Base-by-base conservation (phyloP, 2,797 vertebrate species). In the Aldrovandia affinis region DNA sequence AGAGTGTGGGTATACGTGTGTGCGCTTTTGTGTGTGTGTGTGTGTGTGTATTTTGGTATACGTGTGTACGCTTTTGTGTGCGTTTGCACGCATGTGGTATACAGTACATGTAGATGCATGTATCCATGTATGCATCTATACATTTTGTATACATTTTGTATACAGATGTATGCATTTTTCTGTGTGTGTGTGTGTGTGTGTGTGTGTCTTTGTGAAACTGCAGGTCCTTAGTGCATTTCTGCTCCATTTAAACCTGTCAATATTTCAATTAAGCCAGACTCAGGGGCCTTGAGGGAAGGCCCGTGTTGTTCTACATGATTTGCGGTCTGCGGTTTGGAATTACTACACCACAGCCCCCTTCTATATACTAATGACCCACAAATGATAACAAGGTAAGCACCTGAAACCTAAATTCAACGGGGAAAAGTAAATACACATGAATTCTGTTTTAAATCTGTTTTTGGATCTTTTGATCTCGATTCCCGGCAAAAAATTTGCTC, bases 221-320 rank as follows among this genome's bases (percentile, higher is more conserved):
- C 28, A 55, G 61, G 14, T 54, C 44, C 68, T 36, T 47, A 42
- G 61, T 63, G 57, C 85, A 87, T 92, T 92, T 93, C 92, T 91
- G 91, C 91, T 93, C 94, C 93, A 91, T 92, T 93, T 93, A 88
- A 90, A 90, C 61, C 81, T 0, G 3, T 91, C 92, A 92, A 87
- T 90, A 90, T 87, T 84, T 92, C 92, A 92, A 85, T 94, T 92
- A 94, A 59, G 80, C 86, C 89, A 88, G 81, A 78, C 88, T 88
- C 28, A 30, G 78, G 90, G 92, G 87, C 89, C 86, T 83, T 68
- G 25, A 86, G 85, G 89, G 50, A 65, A 91, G 33, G 82, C 47
- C 85, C 85, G 65, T 87, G 88, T 89, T 63, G 59, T 77, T 55
- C 78, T 61, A 22, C 28, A 30, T 25, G 77, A 54, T 57, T 47